Conservation (phyloP, 2,888 invertebrate species). For the Fissipunctia ypsillon region DNA sequence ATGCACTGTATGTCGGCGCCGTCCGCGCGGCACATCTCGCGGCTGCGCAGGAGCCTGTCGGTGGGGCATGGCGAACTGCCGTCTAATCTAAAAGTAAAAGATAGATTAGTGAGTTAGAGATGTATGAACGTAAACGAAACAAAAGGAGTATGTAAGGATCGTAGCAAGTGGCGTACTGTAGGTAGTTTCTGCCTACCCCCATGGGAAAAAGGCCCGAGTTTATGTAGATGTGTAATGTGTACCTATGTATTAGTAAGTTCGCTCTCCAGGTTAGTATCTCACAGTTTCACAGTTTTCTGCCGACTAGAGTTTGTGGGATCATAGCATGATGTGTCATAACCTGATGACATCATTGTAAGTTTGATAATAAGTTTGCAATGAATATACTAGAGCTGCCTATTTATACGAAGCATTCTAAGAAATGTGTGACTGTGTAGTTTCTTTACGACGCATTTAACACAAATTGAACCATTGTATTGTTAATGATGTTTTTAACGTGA, state of each 20-base stretch:
- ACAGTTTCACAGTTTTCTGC: not conserved
- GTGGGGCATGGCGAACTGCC: slow-evolving; percentile 89
- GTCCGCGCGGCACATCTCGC: slow-evolving; percentile 91
- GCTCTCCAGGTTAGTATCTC: no score
- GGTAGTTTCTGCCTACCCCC: no score
- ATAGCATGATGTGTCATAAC: not conserved
- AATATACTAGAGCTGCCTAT: slow-evolving; percentile 9
- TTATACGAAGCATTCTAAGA: not conserved
- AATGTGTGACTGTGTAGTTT: not conserved
- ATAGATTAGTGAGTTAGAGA: no score
- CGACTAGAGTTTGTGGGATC: no score
- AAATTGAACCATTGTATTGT: not conserved
- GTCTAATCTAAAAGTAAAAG: slow-evolving; percentile 76
- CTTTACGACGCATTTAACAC: not conserved
- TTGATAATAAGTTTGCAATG: slow-evolving; percentile 14
- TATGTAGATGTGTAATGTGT: no score
- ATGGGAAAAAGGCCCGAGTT: no score
- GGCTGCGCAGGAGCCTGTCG: slow-evolving; percentile 90
- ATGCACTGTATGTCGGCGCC: slow-evolving; percentile 92
- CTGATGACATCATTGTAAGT: slow-evolving; percentile 37
- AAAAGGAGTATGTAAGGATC: no score
- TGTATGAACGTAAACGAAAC: no score
- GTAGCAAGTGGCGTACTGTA: no score
- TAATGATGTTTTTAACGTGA: no score
- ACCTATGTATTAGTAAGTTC: no score